These are phyloP conservation scores for Papio anubis DNA, from an alignment of 2,113 vertebrate species.

Conservation along the genomic window DNA sequence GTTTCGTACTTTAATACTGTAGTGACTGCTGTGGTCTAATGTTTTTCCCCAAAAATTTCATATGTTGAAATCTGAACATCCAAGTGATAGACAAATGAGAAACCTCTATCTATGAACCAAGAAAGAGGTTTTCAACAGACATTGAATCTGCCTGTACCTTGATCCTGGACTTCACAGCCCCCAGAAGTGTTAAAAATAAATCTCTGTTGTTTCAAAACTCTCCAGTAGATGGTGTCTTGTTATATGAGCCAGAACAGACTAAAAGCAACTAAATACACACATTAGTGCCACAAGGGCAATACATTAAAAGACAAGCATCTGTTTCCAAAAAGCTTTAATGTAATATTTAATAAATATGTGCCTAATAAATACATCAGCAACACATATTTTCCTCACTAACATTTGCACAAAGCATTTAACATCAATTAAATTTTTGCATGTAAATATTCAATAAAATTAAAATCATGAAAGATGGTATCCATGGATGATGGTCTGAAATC, in stretches of 20 bases:
- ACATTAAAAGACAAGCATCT: neutral
- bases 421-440: neutral
- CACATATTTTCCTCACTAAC: neutral
- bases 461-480: neutral
- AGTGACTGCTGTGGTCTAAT: neutral
- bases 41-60: accelerated
- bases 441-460: neutral
- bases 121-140: too few relatives aligned
- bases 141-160: neutral
- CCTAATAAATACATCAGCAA: neutral
- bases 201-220: neutral
- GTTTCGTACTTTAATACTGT: neutral
- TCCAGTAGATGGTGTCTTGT: too few relatives aligned
- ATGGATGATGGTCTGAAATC: neutral
- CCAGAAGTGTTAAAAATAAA: neutral
- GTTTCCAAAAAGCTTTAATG: neutral
- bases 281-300: neutral
- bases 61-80: neutral
- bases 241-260: neutral
- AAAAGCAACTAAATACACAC: neutral
- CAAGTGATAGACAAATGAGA: neutral
- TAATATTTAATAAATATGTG: neutral
- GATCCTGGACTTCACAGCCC: neutral
- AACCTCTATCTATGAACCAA: neutral
- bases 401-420: neutral